phyloP scores from a whole-genome alignment of 2,113 vertebrate genomes.

The Mandrillus leucophaeus region DNA sequence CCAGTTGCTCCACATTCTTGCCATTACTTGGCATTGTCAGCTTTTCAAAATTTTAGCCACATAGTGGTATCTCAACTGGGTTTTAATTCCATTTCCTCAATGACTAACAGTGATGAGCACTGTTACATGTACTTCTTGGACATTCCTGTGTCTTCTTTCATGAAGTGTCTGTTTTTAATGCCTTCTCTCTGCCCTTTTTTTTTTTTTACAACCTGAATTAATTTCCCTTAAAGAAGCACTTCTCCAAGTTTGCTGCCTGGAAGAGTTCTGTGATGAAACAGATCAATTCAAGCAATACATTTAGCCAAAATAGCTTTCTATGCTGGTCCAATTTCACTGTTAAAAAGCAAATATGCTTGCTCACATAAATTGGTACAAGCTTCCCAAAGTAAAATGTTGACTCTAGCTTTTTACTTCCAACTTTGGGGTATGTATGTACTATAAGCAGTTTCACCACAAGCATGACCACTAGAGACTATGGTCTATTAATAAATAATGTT shows the following conservation, averaged over 20 bases:
- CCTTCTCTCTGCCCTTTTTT: not conserved
- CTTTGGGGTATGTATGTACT: not conserved
- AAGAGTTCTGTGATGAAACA: constrained; percentile 29
- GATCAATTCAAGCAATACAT: constrained; percentile 40
- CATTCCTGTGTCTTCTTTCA: not conserved
- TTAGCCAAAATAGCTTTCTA: constrained; percentile 23
- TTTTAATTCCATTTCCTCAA: constrained; percentile 1
- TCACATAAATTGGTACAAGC: constrained; percentile 37
- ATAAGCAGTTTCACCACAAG: constrained; percentile 38
- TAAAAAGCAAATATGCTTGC: constrained; percentile 42
- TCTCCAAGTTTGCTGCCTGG: not conserved
- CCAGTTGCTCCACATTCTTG: not conserved
- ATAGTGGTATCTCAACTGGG: not conserved
- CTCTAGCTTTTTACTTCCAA: constrained; percentile 50
- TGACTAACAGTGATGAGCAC: not conserved
- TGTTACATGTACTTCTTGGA: not conserved
- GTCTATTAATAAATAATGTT: constrained; percentile 58
- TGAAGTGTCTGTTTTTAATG: constrained; percentile 31
- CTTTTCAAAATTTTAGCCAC: not conserved
- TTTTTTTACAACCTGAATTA: not conserved
- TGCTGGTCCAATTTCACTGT: not conserved
- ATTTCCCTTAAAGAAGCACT: not conserved
- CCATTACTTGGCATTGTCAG: not conserved
- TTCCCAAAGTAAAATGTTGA: constrained; percentile 60
- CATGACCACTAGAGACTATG: constrained; percentile 12